Percentiles rank a stretch among this genome's conserved stretches.
These are phyloP conservation scores for Capitella teleta DNA, from an alignment of 1,140 invertebrate species.

Conservation along the genomic window DNA sequence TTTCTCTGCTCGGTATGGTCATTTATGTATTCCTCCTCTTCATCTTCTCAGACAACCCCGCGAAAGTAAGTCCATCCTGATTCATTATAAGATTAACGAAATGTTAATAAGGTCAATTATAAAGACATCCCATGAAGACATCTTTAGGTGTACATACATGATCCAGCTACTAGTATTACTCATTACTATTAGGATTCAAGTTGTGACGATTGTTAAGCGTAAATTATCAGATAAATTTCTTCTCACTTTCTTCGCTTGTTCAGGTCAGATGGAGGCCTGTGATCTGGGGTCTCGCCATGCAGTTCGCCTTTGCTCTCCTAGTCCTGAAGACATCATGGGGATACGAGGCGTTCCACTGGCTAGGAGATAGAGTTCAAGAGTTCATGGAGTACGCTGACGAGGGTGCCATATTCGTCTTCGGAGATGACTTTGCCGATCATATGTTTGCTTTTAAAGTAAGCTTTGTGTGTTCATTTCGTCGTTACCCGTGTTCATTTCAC, in stretches of 20 bases:
- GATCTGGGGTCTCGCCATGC: conserved; percentile 62
- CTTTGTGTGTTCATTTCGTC: too few relatives aligned
- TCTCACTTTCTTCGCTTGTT: too few relatives aligned
- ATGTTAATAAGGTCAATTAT: too few relatives aligned
- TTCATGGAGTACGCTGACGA: conserved; percentile 65
- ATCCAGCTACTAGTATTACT: not conserved
- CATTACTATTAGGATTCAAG: not conserved
- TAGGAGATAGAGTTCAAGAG: conserved; percentile 55
- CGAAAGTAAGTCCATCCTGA: conserved; percentile 15
- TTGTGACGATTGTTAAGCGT: not conserved
- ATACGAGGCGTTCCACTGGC: conserved; percentile 59
- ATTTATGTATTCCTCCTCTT: conserved; percentile 27
- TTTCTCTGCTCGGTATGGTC: conserved; percentile 23
- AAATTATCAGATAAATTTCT: too few relatives aligned
- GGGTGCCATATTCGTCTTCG: conserved; percentile 75
- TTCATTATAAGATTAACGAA: too few relatives aligned
- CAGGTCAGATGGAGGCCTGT: conserved; percentile 26
- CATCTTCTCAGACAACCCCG: conserved; percentile 26
- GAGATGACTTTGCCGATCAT: conserved; percentile 42
- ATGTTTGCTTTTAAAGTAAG: conserved; percentile 25
- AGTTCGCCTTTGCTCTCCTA: conserved; percentile 72
- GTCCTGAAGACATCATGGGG: conserved; percentile 74
- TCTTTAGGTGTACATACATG: not conserved
- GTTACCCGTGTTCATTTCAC: not conserved
- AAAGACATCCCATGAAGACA: not conserved